Conservation (phyloP, 2,888 invertebrate species). For the Drosophila quinaria region DNA sequence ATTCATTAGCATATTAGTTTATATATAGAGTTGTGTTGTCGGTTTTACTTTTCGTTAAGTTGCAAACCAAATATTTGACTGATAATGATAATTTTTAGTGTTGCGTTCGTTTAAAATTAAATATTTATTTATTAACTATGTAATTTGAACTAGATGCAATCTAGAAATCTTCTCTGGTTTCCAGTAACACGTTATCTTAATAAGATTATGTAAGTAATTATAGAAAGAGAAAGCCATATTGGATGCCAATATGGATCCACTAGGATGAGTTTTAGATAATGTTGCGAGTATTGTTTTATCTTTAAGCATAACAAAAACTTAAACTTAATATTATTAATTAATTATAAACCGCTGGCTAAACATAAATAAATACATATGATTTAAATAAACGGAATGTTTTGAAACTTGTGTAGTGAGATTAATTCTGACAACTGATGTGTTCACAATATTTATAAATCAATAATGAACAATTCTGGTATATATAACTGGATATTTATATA, state of each 20-base stretch:
- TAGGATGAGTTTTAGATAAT: conserved; percentile 28
- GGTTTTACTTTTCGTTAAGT: conserved; percentile 13
- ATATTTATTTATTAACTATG: conserved; percentile 26
- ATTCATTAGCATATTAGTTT: conserved; percentile 30
- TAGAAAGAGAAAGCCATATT: conserved; percentile 36
- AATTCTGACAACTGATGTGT: conserved; percentile 2
- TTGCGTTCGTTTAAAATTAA: conserved; percentile 53
- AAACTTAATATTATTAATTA: conserved; percentile 6
- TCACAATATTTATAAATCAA: conserved; percentile 23
- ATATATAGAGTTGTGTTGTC: conserved; percentile 3
- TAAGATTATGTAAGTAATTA: conserved; percentile 23
- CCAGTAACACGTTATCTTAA: conserved; percentile 31
- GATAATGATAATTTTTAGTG: conserved; percentile 60
- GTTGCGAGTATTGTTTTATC: conserved; percentile 40
- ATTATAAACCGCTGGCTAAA: neutral
- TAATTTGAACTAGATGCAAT: conserved; percentile 42
- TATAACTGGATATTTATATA: conserved; percentile 15
- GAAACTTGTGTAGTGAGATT: conserved; percentile 1
- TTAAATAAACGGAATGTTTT: conserved; percentile 12
- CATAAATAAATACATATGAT: conserved; percentile 5
- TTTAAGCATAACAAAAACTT: conserved; percentile 29
- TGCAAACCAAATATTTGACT: conserved; percentile 56
- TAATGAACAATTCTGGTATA: conserved; percentile 41
- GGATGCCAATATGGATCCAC: conserved; percentile 59
- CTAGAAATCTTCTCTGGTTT: conserved; percentile 43